phyloP scores from a whole-genome alignment of 2,888 invertebrate genomes.

The Agriotes lineatus region DNA sequence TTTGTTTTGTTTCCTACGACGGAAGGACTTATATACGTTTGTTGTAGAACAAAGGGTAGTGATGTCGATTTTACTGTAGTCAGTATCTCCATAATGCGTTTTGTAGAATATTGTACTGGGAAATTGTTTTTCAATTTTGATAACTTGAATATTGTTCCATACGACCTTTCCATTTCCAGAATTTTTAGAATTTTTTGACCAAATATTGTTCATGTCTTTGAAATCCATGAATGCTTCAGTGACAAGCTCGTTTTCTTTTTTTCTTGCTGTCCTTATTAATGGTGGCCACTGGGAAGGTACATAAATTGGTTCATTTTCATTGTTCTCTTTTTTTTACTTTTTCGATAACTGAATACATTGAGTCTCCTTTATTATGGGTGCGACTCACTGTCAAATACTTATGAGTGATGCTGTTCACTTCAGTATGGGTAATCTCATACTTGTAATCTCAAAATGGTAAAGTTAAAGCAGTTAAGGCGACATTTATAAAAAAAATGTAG shows the following conservation, averaged over 20 bases:
- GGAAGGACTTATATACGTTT: not conserved
- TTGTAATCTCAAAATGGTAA: conserved; percentile 2
- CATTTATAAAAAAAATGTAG: conserved; percentile 23
- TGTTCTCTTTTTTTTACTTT: conserved; percentile 4
- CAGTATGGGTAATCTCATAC: conserved; percentile 20
- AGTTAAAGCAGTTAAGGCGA: conserved; percentile 21
- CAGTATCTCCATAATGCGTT: conserved; percentile 20
- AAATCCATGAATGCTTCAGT: conserved; percentile 20
- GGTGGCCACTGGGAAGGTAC: conserved; percentile 15
- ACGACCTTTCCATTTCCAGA: conserved; percentile 24
- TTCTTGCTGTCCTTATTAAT: conserved; percentile 21
- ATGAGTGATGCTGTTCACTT: conserved; percentile 22
- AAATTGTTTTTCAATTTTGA: conserved; percentile 30
- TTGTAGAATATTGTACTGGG: conserved; percentile 34
- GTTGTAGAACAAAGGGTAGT: not conserved
- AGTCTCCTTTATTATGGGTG: conserved; percentile 2
- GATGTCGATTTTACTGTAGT: not conserved
- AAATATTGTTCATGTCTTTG: conserved; percentile 5
- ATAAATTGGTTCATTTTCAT: conserved; percentile 15
- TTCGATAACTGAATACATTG: conserved; percentile 14
- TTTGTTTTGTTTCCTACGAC: conserved; percentile 10
- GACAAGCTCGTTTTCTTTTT: conserved; percentile 18
- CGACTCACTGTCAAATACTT: conserved; percentile 29
- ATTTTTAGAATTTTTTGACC: conserved; percentile 21
- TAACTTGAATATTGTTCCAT: conserved; percentile 23